Percentiles rank a stretch among this genome's conserved stretches.
phyloP scores from a whole-genome alignment of 2,113 vertebrate genomes.

The Canis aureus region DNA sequence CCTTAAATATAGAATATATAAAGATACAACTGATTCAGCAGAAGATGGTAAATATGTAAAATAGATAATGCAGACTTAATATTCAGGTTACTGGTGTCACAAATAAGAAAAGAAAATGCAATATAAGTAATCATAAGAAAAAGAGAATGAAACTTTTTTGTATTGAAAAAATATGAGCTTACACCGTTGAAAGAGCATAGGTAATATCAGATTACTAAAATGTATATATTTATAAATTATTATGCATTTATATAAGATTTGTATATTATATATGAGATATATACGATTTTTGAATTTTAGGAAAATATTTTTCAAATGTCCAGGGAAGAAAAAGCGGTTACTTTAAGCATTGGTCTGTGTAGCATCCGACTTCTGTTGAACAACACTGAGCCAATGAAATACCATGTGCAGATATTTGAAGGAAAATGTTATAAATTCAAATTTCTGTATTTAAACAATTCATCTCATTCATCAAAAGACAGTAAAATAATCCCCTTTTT shows the following conservation, averaged over 20 bases:
- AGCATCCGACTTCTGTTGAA: too few species aligned
- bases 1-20: neutral
- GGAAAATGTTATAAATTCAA: neutral
- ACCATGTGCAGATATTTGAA: neutral
- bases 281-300: neutral
- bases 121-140: neutral
- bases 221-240: neutral
- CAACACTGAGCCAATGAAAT: neutral
- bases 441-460: neutral
- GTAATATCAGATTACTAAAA: neutral
- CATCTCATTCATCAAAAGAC: neutral
- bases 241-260: neutral
- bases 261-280: neutral
- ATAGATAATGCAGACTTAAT: neutral
- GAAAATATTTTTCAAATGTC: neutral
- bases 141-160: neutral
- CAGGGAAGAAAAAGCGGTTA: neutral
- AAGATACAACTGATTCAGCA: neutral
- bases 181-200: neutral
- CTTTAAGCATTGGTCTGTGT: neutral
- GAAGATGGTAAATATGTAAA: neutral
- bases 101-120: neutral
- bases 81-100: neutral
- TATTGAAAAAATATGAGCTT: neutral
- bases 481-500: neutral